phyloP scores from a whole-genome alignment of 2,888 invertebrate genomes.

The Leistus spinibarbis region DNA sequence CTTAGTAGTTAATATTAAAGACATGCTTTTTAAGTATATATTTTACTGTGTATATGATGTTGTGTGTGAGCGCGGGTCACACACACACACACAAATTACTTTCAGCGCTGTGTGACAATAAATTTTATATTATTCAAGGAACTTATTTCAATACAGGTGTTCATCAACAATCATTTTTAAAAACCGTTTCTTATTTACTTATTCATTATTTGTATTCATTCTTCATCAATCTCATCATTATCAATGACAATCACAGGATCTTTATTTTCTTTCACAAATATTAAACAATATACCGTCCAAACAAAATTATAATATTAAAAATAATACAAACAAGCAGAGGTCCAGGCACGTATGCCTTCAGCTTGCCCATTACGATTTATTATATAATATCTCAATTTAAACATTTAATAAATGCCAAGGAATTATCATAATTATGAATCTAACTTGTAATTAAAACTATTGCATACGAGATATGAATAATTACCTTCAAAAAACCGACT shows the following conservation, averaged over 20 bases:
- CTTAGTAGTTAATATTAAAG: slow-evolving; percentile 41
- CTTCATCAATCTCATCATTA: no score
- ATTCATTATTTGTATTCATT: no score
- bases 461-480: background rate
- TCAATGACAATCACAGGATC: no score
- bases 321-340: no score
- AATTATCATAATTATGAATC: background rate
- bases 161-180: slow-evolving; percentile 1
- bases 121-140: slow-evolving; percentile 37
- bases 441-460: background rate
- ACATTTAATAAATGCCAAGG: background rate
- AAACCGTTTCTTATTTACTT: no score
- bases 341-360: no score
- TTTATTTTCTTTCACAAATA: no score
- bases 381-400: background rate
- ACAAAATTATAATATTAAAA: no score
- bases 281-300: no score
- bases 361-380: no score
- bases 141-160: slow-evolving; percentile 35
- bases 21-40: slow-evolving; percentile 36
- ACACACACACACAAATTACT: slow-evolving; percentile 10
- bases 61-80: slow-evolving; percentile 7
- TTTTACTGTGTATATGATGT: slow-evolving; percentile 37
- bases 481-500: background rate
- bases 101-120: slow-evolving; percentile 29